A percentile compares a stretch with the other conserved stretches of the same genome.
phyloP scores from a whole-genome alignment of 2,797 vertebrate genomes.

The Jordanella pulchra region DNA sequence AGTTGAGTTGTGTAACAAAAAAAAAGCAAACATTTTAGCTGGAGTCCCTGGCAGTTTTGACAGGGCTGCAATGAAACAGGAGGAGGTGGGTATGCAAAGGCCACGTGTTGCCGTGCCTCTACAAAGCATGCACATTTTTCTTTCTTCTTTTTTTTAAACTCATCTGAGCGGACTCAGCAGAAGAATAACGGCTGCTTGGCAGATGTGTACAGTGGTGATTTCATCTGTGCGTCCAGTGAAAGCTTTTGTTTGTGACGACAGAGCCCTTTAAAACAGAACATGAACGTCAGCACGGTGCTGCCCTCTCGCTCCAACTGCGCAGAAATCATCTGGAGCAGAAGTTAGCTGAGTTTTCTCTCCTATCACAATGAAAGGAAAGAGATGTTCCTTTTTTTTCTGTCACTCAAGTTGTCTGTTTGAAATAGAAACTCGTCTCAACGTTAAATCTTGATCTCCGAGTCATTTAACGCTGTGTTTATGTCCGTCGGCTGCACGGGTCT shows the following conservation, averaged over 20 bases:
- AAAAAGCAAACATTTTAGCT: conserved; percentile 6
- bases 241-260: conserved; percentile 55
- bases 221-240: conserved; percentile 48
- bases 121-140: conserved; percentile 9
- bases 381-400: conserved; percentile 20
- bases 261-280: conserved; percentile 40
- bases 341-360: conserved; percentile 28
- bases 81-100: conserved; percentile 41
- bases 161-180: conserved; percentile 58
- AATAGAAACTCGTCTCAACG: conserved; percentile 47
- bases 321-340: conserved; percentile 17
- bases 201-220: conserved; percentile 73
- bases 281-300: conserved; percentile 49
- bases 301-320: conserved; percentile 18
- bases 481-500: conserved; percentile 43
- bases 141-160: conserved; percentile 30
- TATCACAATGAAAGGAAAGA: conserved; percentile 17
- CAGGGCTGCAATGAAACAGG: conserved; percentile 34
- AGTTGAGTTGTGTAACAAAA: conserved; percentile 31
- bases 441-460: conserved; percentile 47
- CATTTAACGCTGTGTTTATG: conserved; percentile 60
- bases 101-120: conserved; percentile 45
- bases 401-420: conserved; percentile 28
- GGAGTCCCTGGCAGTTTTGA: conserved; percentile 13
- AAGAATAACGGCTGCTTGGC: conserved; percentile 66